Conservation (phyloP, 2,113 vertebrate genomes). For the Thinocorus orbignyianus region DNA sequence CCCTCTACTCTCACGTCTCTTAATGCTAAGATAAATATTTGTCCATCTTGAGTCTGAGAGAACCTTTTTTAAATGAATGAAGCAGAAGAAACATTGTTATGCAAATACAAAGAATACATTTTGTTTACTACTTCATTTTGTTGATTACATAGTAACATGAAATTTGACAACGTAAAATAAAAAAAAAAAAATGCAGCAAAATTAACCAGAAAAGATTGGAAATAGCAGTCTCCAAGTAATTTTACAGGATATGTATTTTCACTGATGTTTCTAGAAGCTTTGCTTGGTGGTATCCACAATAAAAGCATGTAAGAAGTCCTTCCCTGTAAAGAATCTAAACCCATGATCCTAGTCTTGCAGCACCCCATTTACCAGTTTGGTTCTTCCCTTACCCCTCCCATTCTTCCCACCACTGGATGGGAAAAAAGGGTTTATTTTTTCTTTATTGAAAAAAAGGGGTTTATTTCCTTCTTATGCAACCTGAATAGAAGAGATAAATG, state of each 20-base stretch:
- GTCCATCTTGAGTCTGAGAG: neutral
- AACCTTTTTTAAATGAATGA: neutral
- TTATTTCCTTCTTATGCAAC: neutral
- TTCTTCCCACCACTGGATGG: neutral
- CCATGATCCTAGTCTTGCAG: neutral
- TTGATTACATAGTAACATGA: neutral
- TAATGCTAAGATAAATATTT: neutral
- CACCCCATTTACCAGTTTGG: neutral
- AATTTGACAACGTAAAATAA: neutral
- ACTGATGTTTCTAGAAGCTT: neutral
- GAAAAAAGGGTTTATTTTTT: neutral
- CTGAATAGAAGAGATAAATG: neutral
- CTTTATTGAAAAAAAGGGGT: neutral
- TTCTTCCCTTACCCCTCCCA: neutral
- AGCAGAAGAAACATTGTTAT: neutral
- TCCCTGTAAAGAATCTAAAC: neutral
- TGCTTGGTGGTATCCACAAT: neutral
- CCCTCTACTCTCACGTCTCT: neutral
- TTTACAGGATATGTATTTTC: neutral
- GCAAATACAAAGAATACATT: neutral
- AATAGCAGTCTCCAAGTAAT: neutral
- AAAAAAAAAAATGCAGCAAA: neutral
- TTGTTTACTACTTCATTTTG: neutral
- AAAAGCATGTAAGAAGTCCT: neutral
- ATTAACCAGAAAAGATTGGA: neutral